Base-by-base conservation (phyloP, 2,797 vertebrate species). In the Spondyliosoma cantharus region DNA sequence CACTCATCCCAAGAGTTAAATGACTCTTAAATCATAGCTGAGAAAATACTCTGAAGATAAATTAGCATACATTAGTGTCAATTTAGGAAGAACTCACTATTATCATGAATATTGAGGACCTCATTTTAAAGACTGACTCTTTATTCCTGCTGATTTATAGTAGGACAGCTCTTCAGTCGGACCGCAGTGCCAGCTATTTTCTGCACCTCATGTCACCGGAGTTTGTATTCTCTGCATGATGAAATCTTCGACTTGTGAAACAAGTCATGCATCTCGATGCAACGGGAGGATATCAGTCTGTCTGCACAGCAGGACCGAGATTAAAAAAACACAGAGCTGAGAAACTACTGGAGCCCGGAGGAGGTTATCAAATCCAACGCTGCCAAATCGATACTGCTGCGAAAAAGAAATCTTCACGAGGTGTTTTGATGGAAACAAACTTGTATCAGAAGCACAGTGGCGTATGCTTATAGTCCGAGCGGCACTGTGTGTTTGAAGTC, bases 211-310 rank as follows among this genome's bases (percentile, higher is more conserved):
- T 60, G 29, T 71, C 50, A 25, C 62, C 48, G 49, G 68, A 50
- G 46, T 32, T 45, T 29, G 3, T 63, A 62, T 62, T 13, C 0
- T 3, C 62, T 58, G 7, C 20, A 14, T 70, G 65, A 65, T 71
- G 32, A 66, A 69, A 62, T 72, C 27, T 68, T 65, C 60, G 61
- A 49, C 49, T n/a, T 15, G 56, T 71, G 53, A 48, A 71, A 22
- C 24, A 48, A 77, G 66, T 17, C 19, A 3, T 69, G 59, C 6
- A 29, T 80, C 58, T 80, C 32, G 19, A 82, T 82, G 59, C 29
- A 80, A 64, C 80, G 69, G 46, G 71, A 62, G 54, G 32, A 48
- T n/a, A 62, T 22, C 45, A 60, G 54, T 46, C 69, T 49, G 66
- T 65, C 53, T 66, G 53, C 48, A 48, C 53, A 59, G 62, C 56